Conservation (phyloP, 2,888 invertebrate species). For the Zootermopsis nevadensis region DNA sequence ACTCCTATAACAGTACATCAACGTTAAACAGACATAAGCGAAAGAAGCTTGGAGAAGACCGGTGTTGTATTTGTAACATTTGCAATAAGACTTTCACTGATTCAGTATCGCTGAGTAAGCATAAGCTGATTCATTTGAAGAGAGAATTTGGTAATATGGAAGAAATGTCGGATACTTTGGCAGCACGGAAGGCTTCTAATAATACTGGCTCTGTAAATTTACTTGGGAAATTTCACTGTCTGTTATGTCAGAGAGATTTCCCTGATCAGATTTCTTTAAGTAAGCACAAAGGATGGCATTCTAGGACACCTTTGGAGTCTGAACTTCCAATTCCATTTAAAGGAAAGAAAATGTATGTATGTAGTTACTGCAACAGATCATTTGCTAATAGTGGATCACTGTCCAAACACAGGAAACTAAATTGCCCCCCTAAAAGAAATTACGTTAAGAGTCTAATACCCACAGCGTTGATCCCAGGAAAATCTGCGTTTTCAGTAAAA, state of each 20-base stretch:
- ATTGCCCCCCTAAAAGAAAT: constrained; percentile 33
- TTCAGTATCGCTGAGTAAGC: constrained; percentile 35
- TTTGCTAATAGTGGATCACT: constrained; percentile 37
- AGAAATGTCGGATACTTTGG: background rate
- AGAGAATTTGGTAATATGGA: constrained; percentile 11
- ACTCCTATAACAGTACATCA: constrained; percentile 73
- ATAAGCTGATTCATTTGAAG: constrained; percentile 44
- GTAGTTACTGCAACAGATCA: constrained; percentile 35
- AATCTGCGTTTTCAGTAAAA: background rate
- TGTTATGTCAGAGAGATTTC: constrained; percentile 42
- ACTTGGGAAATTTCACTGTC: constrained; percentile 4
- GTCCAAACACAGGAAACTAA: constrained; percentile 22
- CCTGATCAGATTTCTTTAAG: constrained; percentile 70
- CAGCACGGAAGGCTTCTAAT: background rate
- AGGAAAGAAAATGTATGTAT: background rate
- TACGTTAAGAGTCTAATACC: background rate
- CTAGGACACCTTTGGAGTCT: constrained; percentile 48
- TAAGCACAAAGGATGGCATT: constrained; percentile 72
- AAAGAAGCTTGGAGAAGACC: constrained; percentile 47
- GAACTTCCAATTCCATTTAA: background rate
- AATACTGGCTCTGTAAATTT: background rate
- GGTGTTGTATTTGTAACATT: constrained; percentile 65
- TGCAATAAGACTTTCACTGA: constrained; percentile 72
- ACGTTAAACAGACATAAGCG: constrained; percentile 60
- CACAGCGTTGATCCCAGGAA: background rate